Conservation (phyloP, 2,113 vertebrate species). For the Rattus rattus region DNA sequence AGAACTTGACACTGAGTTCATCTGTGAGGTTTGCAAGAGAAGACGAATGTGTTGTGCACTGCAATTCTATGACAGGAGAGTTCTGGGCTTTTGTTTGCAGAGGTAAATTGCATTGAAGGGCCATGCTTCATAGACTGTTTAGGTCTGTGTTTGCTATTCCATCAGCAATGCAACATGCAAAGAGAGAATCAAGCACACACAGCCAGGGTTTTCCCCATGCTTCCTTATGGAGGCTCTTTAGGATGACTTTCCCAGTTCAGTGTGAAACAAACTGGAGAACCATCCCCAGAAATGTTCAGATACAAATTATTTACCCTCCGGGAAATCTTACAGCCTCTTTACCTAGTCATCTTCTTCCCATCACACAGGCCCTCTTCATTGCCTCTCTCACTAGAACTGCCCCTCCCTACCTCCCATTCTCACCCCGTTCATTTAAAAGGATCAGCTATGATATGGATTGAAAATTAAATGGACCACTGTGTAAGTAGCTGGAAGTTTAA, state of each 20-base stretch:
- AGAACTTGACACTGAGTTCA: conserved; percentile 48
- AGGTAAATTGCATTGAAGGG: conserved; percentile 63
- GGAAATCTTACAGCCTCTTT: neutral
- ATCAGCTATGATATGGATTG: neutral
- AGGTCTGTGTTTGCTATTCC: conserved; percentile 29
- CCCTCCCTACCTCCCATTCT: rapidly evolving
- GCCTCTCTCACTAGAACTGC: neutral
- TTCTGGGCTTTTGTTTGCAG: conserved; percentile 52
- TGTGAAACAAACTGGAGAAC: conserved; percentile 6
- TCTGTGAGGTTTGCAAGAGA: conserved; percentile 60
- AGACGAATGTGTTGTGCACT: conserved; percentile 70
- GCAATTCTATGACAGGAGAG: conserved; percentile 32
- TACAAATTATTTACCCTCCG: neutral
- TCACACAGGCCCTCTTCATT: neutral
- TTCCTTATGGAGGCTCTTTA: neutral
- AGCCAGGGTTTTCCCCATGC: neutral
- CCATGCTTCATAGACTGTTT: conserved; percentile 52
- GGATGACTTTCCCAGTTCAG: neutral
- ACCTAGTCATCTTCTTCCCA: neutral
- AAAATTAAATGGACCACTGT: neutral
- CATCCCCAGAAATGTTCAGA: neutral
- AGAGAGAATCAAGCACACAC: neutral
- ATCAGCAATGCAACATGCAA: neutral
- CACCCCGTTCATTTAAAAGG: neutral
- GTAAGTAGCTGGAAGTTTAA: neutral